A percentile compares a stretch with the other conserved stretches of the same genome.
Evolutionary conservation across 2,888 invertebrate genomes (phyloP).

Genomic region (Drosophila rubida): DNA sequence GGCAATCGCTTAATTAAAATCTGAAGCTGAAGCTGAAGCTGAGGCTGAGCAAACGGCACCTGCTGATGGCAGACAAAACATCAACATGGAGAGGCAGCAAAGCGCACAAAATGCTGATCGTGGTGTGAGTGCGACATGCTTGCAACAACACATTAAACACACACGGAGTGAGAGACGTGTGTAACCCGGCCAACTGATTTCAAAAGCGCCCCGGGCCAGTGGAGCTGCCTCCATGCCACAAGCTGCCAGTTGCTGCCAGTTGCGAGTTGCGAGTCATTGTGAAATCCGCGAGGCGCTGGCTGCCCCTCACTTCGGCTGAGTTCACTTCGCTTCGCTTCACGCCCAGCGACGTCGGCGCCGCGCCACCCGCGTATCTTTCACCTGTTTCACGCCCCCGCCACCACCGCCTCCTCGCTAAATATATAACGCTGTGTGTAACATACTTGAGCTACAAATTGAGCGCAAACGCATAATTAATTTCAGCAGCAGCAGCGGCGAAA

Average conservation of each 20-base stretch:
- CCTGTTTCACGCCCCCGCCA: slow-evolving; percentile 41
- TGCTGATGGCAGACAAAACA: slow-evolving; percentile 27
- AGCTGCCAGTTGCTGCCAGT: too few relatives aligned
- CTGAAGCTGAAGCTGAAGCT: slow-evolving; percentile 15
- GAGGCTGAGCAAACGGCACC: slow-evolving; percentile 22
- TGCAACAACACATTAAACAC: slow-evolving; percentile 24
- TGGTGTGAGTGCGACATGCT: slow-evolving; percentile 34
- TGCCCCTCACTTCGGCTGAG: slow-evolving; percentile 43
- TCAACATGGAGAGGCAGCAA: slow-evolving; percentile 36
- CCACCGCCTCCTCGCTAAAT: not conserved
- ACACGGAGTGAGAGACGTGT: not conserved
- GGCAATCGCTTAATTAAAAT: slow-evolving; percentile 80
- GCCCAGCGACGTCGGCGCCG: slow-evolving; percentile 37
- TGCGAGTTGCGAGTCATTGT: slow-evolving; percentile 52
- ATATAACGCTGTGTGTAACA: slow-evolving; percentile 33
- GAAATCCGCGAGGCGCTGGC: slow-evolving; percentile 52
- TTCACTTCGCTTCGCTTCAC: slow-evolving; percentile 57
- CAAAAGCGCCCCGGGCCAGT: slow-evolving; percentile 42
- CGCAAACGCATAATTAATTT: slow-evolving; percentile 82
- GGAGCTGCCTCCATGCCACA: slow-evolving; percentile 18
- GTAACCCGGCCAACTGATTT: slow-evolving; percentile 54
- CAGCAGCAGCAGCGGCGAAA: slow-evolving; percentile 42
- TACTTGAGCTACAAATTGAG: slow-evolving; percentile 79
- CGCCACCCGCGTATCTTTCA: slow-evolving; percentile 73
- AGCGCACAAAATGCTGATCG: slow-evolving; percentile 30